Conservation (phyloP, 2,113 vertebrate species). For the Rousettus leschenaultii region DNA sequence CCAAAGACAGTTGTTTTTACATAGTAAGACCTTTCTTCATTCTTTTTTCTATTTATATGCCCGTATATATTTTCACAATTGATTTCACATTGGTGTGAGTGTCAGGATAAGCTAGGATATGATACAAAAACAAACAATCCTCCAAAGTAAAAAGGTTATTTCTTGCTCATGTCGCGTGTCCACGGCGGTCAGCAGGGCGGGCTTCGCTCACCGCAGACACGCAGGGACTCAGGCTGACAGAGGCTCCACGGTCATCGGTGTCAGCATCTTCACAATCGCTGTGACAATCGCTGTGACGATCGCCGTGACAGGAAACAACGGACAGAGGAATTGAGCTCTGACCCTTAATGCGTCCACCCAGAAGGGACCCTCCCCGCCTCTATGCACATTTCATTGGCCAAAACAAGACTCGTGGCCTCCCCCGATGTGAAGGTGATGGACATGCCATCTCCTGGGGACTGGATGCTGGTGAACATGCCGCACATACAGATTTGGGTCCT, state of each 20-base stretch:
- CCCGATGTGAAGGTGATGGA: rapidly evolving
- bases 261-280: rapidly evolving
- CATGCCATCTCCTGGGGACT: neutral
- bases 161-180: neutral
- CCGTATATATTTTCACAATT: neutral
- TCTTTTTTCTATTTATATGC: neutral
- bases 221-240: neutral
- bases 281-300: no score
- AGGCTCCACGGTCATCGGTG: rapidly evolving
- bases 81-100: neutral
- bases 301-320: neutral
- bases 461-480: rapidly evolving
- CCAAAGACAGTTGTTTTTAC: neutral
- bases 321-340: neutral
- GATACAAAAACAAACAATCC: neutral
- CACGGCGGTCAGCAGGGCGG: neutral
- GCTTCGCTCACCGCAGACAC: neutral
- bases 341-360: neutral
- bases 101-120: neutral
- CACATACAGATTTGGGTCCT: neutral
- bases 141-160: no score
- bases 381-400: neutral
- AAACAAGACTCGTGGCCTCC: rapidly evolving
- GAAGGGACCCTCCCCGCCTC: neutral
- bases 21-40: neutral